phyloP scores from a whole-genome alignment of 2,113 vertebrate genomes.

The Indicator maculatus region DNA sequence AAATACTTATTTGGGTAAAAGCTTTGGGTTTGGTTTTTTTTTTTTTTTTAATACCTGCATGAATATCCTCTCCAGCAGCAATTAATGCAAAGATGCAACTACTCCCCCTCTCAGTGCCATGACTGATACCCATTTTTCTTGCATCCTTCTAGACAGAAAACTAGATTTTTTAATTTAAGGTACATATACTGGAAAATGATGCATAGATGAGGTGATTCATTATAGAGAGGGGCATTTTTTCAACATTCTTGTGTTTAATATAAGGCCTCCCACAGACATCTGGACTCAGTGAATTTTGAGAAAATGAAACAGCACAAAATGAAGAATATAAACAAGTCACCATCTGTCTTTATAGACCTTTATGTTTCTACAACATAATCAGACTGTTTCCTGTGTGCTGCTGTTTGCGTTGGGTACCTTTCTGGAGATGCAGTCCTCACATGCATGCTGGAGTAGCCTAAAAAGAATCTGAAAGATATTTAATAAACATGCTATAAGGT shows the following conservation, averaged over 20 bases:
- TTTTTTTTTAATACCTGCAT: not conserved
- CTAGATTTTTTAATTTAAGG: not conserved
- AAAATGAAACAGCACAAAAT: not conserved
- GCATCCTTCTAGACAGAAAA: not conserved
- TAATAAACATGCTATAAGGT: not conserved
- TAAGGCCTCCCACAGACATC: not conserved
- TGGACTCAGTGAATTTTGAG: not conserved
- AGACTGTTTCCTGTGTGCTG: not conserved
- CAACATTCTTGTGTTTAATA: not conserved
- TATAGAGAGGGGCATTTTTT: not conserved
- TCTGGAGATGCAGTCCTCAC: not conserved
- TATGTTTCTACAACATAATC: not conserved
- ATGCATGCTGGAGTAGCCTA: not conserved
- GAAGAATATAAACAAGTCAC: not conserved
- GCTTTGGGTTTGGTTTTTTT: not conserved
- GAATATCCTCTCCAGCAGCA: not conserved
- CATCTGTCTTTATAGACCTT: not conserved
- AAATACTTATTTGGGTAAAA: not conserved
- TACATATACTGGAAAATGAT: not conserved
- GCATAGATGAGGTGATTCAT: not conserved
- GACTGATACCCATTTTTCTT: not conserved
- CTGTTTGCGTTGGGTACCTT: not conserved
- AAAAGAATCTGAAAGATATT: constrained; percentile 1
- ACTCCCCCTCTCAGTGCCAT: not conserved
- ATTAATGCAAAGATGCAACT: not conserved